Evolutionary conservation across 2,888 invertebrate genomes (phyloP).

Genomic region (Drosophila villosipedis): DNA sequence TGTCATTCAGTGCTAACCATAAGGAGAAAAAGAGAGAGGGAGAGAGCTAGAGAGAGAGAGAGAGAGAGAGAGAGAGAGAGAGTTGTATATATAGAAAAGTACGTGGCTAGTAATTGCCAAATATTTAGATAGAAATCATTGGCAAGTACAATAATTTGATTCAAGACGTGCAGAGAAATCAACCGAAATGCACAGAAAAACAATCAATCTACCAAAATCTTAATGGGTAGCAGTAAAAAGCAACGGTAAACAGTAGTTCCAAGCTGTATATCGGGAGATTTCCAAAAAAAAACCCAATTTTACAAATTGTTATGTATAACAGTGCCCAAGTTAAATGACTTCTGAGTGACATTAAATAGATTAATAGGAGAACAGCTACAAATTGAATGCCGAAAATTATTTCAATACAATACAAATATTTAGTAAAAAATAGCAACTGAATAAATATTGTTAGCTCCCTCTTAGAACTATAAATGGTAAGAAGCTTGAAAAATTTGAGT

Average conservation of each 20-base stretch:
- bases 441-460: neutral
- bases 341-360: neutral
- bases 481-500: neutral
- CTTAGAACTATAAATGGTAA: neutral
- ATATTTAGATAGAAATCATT: conserved; percentile 38
- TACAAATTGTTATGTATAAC: conserved; percentile 6
- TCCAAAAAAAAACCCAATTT: neutral
- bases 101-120: conserved; percentile 37
- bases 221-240: conserved; percentile 3
- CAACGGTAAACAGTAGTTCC: conserved; percentile 1
- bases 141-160: conserved; percentile 21
- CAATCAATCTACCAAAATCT: conserved; percentile 26
- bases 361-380: neutral
- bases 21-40: neutral
- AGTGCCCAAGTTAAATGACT: neutral
- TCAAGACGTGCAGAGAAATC: conserved; percentile 32
- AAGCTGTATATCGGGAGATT: neutral
- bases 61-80: conserved; percentile 4
- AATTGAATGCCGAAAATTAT: neutral
- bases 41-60: neutral
- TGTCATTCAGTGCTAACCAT: conserved; percentile 43
- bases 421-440: neutral
- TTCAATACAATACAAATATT: neutral
- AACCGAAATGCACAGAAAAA: neutral
- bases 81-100: conserved; percentile 27